Evolutionary conservation across 2,888 invertebrate genomes (phyloP), one percentile per base, ranked within the genome.

Genomic region (Hydrotaea diabolus): DNA sequence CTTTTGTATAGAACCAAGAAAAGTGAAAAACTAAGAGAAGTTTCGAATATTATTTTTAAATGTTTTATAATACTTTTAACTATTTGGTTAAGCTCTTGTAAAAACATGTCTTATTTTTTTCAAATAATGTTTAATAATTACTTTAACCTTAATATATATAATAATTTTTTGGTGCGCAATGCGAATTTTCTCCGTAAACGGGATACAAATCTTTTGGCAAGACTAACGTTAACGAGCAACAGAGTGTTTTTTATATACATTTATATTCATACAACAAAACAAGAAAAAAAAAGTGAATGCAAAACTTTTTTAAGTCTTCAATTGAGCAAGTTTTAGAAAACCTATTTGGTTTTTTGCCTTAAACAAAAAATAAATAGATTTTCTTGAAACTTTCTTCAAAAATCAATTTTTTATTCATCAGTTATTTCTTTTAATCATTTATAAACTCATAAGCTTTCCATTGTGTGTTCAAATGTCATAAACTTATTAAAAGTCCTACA

Each of bases 181-280:
- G 49, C 49, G 57, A 26, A 59, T 26, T 26, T 59, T 59, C 59
- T 26, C 59, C 15, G 59, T 13, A 23, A 86, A 83, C 87, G 87
- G 88, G 88, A 85, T 62, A 82, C 80, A n/a, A 69, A 69, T 69
- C 69, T 43, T 46, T 86, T 87, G 88, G 88, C 89, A 87, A 84
- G 88, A 87, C 88, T 88, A 89, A 89, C 89, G 89, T 87, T 87
- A 87, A 88, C 89, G 89, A 88, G 83, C 89, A 89, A 89, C 85
- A 86, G 89, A 89, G 89, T 88, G 86, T 85, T 78, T 82, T 69
- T 23, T 53, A 75, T 21, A 85, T 31, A 31, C 31, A 49, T n/a
- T n/a, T n/a, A 13, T 71, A 39, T 80, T 72, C 71, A 49, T 31
- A 31, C 39, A 62, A 75, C 21, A 11, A 43, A n/a, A n/a, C 71